Percentiles rank a stretch among this genome's conserved stretches.
Conservation (phyloP, 2,888 invertebrate species). For the Caenorhabditis sp. region DNA sequence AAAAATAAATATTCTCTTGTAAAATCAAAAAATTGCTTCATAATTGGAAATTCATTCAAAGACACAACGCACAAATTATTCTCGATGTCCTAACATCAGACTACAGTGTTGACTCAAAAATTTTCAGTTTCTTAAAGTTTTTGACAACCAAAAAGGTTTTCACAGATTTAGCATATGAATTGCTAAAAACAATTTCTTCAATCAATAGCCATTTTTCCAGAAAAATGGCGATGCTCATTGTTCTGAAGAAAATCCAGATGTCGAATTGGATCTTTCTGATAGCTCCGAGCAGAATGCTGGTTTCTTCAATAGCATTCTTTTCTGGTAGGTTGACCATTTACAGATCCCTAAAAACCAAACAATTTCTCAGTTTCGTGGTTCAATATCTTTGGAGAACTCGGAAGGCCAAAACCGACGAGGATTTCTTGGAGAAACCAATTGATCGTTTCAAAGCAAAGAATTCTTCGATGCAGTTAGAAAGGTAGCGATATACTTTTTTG, state of each 20-base stretch:
- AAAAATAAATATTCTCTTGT: no score
- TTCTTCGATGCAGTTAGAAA: conserved; percentile 5
- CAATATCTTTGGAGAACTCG: conserved; percentile 22
- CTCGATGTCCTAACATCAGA: no score
- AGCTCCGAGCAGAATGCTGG: conserved; percentile 27
- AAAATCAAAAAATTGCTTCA: no score
- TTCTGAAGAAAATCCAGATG: not conserved
- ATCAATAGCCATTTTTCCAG: not conserved
- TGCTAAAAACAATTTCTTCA: not conserved
- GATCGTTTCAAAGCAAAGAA: conserved; percentile 7
- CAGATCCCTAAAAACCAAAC: not conserved
- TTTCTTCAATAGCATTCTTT: conserved; percentile 10
- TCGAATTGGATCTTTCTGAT: conserved; percentile 1
- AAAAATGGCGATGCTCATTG: not conserved
- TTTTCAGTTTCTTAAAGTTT: no score
- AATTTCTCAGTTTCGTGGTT: conserved; percentile 10
- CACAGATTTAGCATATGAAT: no score
- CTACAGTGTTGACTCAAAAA: no score
- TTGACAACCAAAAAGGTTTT: no score
- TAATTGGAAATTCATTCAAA: no score
- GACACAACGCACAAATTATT: no score
- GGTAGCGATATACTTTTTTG: not conserved
- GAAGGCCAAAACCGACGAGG: conserved; percentile 12
- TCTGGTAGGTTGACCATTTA: not conserved
- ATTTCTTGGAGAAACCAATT: conserved; percentile 20